phyloP scores from a whole-genome alignment of 2,797 vertebrate species.

The Pristis pectinata region DNA sequence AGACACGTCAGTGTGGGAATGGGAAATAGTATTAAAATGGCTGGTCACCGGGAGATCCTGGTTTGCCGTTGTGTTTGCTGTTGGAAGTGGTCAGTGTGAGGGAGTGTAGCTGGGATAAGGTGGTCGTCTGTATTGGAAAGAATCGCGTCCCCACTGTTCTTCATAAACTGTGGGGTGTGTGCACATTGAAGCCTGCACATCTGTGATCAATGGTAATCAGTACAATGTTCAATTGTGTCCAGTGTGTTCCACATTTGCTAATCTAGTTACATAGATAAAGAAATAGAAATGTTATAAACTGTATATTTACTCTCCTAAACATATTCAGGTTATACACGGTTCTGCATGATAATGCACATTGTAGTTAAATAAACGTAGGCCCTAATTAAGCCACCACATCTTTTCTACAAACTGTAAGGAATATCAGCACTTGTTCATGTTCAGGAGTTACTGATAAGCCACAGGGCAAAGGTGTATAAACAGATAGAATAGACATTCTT shows the following conservation, averaged over 20 bases:
- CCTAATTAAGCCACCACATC: neutral
- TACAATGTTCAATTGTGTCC: neutral
- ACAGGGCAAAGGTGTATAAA: neutral
- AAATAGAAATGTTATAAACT: neutral
- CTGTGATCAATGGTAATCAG: too few relatives aligned
- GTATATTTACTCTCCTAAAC: neutral
- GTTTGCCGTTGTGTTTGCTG: too few relatives aligned
- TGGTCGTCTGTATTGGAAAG: neutral
- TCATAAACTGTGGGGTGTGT: too few relatives aligned
- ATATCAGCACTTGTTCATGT: conserved; percentile 2
- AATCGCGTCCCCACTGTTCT: neutral
- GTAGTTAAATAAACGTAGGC: neutral
- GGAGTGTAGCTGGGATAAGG: too few relatives aligned
- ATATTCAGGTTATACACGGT: neutral
- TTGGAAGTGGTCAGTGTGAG: too few relatives aligned
- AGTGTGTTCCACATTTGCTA: neutral
- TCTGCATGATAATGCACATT: neutral
- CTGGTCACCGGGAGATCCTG: too few relatives aligned
- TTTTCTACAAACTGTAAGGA: neutral
- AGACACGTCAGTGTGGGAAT: too few relatives aligned
- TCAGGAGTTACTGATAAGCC: neutral
- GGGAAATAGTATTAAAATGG: too few relatives aligned
- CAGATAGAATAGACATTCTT: neutral
- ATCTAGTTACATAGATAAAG: neutral
- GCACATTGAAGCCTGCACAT: too few relatives aligned